A percentile compares a stretch with the other conserved stretches of the same genome.
phyloP scores from a whole-genome alignment of 1,140 invertebrate genomes.

The Drosophila mayri region DNA sequence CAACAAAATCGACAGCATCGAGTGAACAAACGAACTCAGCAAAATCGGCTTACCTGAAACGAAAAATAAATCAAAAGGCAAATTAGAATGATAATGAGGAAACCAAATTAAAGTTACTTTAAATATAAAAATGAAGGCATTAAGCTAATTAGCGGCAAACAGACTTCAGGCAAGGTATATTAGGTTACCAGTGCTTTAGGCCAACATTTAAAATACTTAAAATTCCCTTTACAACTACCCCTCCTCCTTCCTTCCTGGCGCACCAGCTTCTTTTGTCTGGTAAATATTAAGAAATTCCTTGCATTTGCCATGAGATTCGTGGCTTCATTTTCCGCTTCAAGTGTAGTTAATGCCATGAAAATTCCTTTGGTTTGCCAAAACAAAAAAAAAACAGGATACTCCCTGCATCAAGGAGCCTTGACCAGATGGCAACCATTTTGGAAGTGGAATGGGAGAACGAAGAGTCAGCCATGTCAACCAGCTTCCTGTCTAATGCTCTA shows the following conservation, averaged over 20 bases:
- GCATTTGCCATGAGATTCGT: conserved; percentile 37
- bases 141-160: conserved; percentile 55
- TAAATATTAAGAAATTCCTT: conserved; percentile 53
- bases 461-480: conserved; percentile 55
- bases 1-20: conserved; percentile 30
- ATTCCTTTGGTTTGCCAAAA: conserved; percentile 41
- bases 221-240: conserved; percentile 37
- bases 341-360: conserved; percentile 63
- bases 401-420: conserved; percentile 23
- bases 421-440: conserved; percentile 55
- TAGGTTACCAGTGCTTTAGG: conserved; percentile 39
- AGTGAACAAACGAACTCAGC: conserved; percentile 41
- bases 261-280: not conserved
- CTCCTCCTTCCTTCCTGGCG: not conserved
- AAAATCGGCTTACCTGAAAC: conserved; percentile 78
- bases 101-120: conserved; percentile 67
- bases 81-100: conserved; percentile 59
- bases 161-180: conserved; percentile 19
- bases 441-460: conserved; percentile 5
- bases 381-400: conserved; percentile 7
- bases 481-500: conserved; percentile 80
- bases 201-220: conserved; percentile 41
- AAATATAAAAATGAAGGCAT: conserved; percentile 58
- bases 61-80: conserved; percentile 35
- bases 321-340: conserved; percentile 62